phyloP scores from a whole-genome alignment of 1,140 invertebrate species.

The Octopus bimaculoides region DNA sequence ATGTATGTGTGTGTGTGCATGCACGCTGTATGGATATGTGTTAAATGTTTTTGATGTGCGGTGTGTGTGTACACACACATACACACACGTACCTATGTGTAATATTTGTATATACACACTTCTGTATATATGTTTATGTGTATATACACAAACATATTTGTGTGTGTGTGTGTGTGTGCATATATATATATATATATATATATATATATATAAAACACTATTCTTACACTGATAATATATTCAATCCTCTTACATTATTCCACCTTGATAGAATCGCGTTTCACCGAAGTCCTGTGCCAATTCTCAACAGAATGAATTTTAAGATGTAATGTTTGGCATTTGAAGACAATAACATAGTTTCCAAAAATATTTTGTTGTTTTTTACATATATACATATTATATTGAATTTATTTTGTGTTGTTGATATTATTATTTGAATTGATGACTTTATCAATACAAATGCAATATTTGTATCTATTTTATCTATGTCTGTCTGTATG shows the following conservation, averaged over 20 bases:
- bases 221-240: not conserved
- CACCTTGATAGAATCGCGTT: not conserved
- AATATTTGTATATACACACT: not conserved
- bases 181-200: conserved; percentile 4
- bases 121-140: conserved; percentile 13
- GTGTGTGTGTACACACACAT: too few species aligned
- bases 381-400: too few species aligned
- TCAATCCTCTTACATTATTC: not conserved
- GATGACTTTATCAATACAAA: too few species aligned
- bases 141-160: conserved; percentile 15
- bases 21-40: too few species aligned
- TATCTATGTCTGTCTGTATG: too few species aligned
- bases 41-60: too few species aligned
- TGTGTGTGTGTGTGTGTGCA: conserved; percentile 13
- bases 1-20: too few species aligned
- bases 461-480: too few species aligned
- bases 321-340: conserved; percentile 7
- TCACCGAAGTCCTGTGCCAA: not conserved
- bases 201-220: conserved; percentile 11
- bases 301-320: not conserved
- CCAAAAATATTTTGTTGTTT: conserved; percentile 2
- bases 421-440: too few species aligned
- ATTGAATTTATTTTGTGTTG: too few species aligned
- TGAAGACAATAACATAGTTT: not conserved
- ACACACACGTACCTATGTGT: too few species aligned